These are phyloP conservation scores for Volucella bombylans DNA, from an alignment of 2,888 invertebrate species.

Conservation along the genomic window DNA sequence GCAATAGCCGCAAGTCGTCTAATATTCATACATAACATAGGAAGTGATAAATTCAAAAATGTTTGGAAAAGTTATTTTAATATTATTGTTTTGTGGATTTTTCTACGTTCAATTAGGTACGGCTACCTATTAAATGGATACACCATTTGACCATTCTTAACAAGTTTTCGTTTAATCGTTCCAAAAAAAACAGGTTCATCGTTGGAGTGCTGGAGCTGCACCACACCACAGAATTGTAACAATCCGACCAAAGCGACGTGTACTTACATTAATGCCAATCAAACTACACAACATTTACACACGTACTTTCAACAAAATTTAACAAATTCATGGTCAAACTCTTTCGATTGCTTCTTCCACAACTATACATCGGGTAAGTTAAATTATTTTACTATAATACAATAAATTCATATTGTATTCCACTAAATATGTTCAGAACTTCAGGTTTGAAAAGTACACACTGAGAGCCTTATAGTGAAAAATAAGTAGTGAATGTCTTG, in stretches of 20 bases:
- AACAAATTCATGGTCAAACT: conserved; percentile 12
- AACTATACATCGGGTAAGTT: conserved; percentile 49
- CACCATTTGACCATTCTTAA: neutral
- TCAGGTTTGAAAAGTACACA: too few species aligned
- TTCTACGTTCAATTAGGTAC: conserved; percentile 55
- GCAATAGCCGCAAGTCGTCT: conserved; percentile 5
- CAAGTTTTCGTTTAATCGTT: neutral
- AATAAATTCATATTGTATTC: too few species aligned
- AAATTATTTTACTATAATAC: neutral
- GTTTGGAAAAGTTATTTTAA: conserved; percentile 43
- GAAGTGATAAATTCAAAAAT: conserved; percentile 34
- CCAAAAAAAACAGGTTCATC: conserved; percentile 31
- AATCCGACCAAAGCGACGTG: conserved; percentile 31
- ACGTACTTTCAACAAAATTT: conserved; percentile 20
- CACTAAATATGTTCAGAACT: too few species aligned
- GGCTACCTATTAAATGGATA: neutral
- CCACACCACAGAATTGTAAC: neutral
- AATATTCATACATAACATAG: neutral
- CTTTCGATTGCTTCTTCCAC: conserved; percentile 40
- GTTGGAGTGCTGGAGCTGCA: conserved; percentile 50
- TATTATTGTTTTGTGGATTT: conserved; percentile 45
- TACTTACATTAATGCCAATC: neutral
- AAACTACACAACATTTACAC: conserved; percentile 14
- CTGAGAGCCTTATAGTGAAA: too few species aligned
- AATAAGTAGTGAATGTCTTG: too few species aligned